Evolutionary conservation across 2,113 vertebrate genomes (phyloP), one percentile per base, ranked within the genome.

Genomic region (Phaethon lepturus): DNA sequence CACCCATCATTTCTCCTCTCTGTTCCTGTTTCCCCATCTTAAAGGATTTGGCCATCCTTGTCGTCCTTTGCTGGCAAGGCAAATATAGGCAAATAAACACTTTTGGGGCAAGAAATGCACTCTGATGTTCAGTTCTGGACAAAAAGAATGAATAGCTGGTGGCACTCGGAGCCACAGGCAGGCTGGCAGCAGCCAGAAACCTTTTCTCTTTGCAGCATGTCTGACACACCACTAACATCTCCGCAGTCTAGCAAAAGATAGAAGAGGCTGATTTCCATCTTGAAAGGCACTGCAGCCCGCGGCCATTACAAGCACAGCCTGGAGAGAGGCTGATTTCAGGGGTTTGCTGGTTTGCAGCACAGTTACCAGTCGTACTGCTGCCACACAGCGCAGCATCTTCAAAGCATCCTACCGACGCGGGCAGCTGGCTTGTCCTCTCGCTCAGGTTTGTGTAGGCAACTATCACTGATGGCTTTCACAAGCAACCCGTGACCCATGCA

Each of bases 251-350:
- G 56, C 33, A 31, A 42, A 29, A 55, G 88, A 63, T 3, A 53
- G 64, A 91, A 74, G 62, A 80, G 42, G 42, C 56, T 66, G 80
- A 71, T 86, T 73, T 82, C 50, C 88, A 35, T 55, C 88, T 85
- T 59, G 53, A 76, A 80, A 85, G 59, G 90, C 88, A 69, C 63
- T 24, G 38, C 44, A 79, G 91, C 94, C 72, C 1, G 20, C 87
- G 94, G 88, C 88, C 81, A 79, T 86, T 60, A 67, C 91, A 93
- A 83, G 80, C 71, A 79, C 18, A 91, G 93, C 79, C 90, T 58
- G 79, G 58, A 73, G 87, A 86, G 66, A 81, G 40, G 45, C 47
- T 12, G 68, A 71, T 76, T 73, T 75, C 42, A n/a, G 0, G 2
- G 69, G 24, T 45, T 22, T 29, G 33, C 67, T 28, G 75, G 15